Conservation (phyloP, 1,140 invertebrate species). For the Drosophila ohnishii region DNA sequence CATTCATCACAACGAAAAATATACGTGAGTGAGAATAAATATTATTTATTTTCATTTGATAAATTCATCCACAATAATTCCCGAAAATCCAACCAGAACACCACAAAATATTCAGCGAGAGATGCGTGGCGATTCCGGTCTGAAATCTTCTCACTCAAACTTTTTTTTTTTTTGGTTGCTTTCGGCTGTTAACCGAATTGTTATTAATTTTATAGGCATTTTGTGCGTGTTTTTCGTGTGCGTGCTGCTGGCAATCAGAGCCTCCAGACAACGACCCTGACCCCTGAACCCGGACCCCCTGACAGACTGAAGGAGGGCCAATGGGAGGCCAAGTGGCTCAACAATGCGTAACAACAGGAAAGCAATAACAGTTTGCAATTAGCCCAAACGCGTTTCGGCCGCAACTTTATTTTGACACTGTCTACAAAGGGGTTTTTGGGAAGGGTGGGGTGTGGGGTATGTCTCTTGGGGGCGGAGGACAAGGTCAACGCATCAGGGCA, state of each 20-base stretch:
- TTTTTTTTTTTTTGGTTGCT: background rate
- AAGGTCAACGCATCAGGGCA: constrained; percentile 39
- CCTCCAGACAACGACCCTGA: constrained; percentile 20
- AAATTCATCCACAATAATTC: constrained; percentile 34
- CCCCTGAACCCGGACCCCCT: constrained; percentile 8
- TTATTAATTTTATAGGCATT: constrained; percentile 56
- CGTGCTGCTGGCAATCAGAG: constrained; percentile 28
- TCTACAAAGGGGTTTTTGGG: constrained; percentile 1
- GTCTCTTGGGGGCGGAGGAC: background rate
- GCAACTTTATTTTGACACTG: constrained; percentile 48
- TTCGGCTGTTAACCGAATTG: constrained; percentile 40
- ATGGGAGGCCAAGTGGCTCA: constrained; percentile 33
- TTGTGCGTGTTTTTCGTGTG: constrained; percentile 42
- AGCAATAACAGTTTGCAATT: constrained; percentile 63
- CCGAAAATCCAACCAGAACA: background rate
- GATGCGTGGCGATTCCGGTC: constrained; percentile 4
- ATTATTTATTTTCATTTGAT: constrained; percentile 26
- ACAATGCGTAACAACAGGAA: constrained; percentile 56
- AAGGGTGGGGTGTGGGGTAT: background rate
- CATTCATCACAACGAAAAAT: constrained; percentile 12
- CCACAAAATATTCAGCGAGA: background rate
- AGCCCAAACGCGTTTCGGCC: constrained; percentile 33
- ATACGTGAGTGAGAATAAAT: constrained; percentile 21
- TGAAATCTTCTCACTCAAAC: constrained; percentile 24
- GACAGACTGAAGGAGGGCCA: constrained; percentile 5